Percentiles rank a stretch among this genome's conserved stretches.
These are phyloP conservation scores for Wasmannia auropunctata DNA, from an alignment of 1,140 invertebrate species.

Conservation along the genomic window DNA sequence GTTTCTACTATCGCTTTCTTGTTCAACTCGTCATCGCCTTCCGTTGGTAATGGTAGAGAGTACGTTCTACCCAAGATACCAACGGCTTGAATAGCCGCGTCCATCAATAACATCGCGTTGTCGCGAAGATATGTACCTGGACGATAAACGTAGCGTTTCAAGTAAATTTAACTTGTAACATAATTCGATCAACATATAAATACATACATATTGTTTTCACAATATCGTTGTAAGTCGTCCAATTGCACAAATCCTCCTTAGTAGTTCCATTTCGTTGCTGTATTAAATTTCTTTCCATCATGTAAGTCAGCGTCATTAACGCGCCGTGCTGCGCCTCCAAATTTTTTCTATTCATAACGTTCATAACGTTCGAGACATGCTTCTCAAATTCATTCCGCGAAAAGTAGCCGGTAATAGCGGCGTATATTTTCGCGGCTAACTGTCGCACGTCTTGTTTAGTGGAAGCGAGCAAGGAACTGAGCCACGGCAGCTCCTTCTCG, in stretches of 20 bases:
- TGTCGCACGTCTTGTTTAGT: slow-evolving; percentile 91
- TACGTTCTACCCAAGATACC: slow-evolving; percentile 89
- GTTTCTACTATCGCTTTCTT: slow-evolving; percentile 87
- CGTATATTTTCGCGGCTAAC: slow-evolving; percentile 89
- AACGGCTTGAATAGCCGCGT: slow-evolving; percentile 88
- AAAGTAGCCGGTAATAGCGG: slow-evolving; percentile 87
- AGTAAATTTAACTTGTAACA: background rate
- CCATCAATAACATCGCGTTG: slow-evolving; percentile 86
- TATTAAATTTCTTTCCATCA: slow-evolving; percentile 88
- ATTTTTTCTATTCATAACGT: slow-evolving; percentile 85
- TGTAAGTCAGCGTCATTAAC: slow-evolving; percentile 88
- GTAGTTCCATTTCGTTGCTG: slow-evolving; percentile 80
- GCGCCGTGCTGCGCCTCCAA: slow-evolving; percentile 92
- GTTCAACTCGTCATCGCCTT: slow-evolving; percentile 83
- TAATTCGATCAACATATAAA: background rate
- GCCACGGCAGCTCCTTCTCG: slow-evolving; percentile 87
- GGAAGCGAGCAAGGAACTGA: slow-evolving; percentile 88
- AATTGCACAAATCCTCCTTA: slow-evolving; percentile 79
- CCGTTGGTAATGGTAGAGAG: slow-evolving; percentile 87
- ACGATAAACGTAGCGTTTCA: slow-evolving; percentile 41
- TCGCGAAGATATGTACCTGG: slow-evolving; percentile 87
- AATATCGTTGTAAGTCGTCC: slow-evolving; percentile 86
- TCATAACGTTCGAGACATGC: slow-evolving; percentile 86
- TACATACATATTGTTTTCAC: slow-evolving; percentile 87
- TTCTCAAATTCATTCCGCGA: slow-evolving; percentile 86